Evolutionary conservation across 2,113 vertebrate genomes (phyloP), one percentile per base, ranked within the genome.

Genomic region (Larimichthys polyactis): DNA sequence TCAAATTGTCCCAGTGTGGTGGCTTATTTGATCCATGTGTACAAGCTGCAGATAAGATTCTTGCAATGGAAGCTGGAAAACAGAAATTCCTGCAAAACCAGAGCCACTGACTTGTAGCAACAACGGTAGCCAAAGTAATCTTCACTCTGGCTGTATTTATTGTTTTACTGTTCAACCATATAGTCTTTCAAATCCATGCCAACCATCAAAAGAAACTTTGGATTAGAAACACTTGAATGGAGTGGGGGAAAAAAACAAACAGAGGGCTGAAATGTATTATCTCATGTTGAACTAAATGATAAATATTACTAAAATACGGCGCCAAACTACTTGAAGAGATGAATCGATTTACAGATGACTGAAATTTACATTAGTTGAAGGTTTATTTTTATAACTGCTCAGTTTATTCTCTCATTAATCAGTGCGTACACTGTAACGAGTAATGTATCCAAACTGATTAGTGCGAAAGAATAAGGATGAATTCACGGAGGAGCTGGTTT

Each of bases 101-200:
- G 36, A 40, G 36, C 46, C 32, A 2, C 75, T 79, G 81, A 72
- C 40, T 86, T 87, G 79, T 87, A 88, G 79, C 20, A 40, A 75
- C 72, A 71, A 68, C 5, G 1, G 73, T 48, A 62, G 81, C 80
- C 89, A 87, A 86, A 87, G 77, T 70, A 72, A 83, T 81, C 17
- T 51, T 52, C 67, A 68, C 74, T 57, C 78, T 29, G 27, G 54
- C 76, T 90, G 64, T 86, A 82, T 89, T 89, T 85, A 87, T 86
- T 86, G 66, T 84, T 85, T 71, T 76, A 81, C 68, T 55, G n/a
- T 48, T 80, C 43, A 75, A 60, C 75, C 58, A 4, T 62, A 71
- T 48, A 69, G 48, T 62, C 43, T 71, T 71, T 64, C 68, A 55
- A 65, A 78, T 77, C 66, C 71, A 60, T 44, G 16, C 36, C 68